Evolutionary conservation across 1,140 invertebrate genomes (phyloP).

Genomic region (Melanaphis sacchari): DNA sequence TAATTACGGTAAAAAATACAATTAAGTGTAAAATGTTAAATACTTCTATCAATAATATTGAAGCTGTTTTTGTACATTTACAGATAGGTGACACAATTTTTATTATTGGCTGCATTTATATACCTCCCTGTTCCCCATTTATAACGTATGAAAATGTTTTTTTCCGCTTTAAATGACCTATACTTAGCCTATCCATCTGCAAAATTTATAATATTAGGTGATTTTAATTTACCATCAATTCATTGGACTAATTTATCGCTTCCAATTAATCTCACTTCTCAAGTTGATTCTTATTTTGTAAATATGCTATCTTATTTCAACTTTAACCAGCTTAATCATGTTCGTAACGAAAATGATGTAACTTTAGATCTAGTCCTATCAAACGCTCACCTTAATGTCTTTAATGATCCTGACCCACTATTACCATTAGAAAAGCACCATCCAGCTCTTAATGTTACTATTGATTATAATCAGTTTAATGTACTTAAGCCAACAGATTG

Average conservation of each 20-base stretch:
- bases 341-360: not conserved
- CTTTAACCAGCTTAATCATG: not conserved
- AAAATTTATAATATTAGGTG: not conserved
- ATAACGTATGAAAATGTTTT: not conserved
- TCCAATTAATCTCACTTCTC: not conserved
- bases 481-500: not conserved
- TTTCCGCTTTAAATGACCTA: not conserved
- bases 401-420: not conserved
- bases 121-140: not conserved
- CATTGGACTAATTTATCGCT: not conserved
- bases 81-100: not conserved
- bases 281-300: not conserved
- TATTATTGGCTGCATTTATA: not conserved
- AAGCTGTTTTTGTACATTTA: not conserved
- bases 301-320: not conserved
- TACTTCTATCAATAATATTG: conserved; percentile 7
- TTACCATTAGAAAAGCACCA: not conserved
- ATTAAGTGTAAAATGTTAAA: not conserved
- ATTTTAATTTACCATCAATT: not conserved
- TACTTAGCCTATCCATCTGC: not conserved
- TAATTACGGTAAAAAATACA: not conserved
- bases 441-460: not conserved
- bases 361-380: not conserved
- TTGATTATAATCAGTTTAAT: not conserved
- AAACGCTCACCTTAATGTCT: not conserved